Base-by-base conservation (phyloP, 2,797 vertebrate genomes). In the Antrozous pallidus region DNA sequence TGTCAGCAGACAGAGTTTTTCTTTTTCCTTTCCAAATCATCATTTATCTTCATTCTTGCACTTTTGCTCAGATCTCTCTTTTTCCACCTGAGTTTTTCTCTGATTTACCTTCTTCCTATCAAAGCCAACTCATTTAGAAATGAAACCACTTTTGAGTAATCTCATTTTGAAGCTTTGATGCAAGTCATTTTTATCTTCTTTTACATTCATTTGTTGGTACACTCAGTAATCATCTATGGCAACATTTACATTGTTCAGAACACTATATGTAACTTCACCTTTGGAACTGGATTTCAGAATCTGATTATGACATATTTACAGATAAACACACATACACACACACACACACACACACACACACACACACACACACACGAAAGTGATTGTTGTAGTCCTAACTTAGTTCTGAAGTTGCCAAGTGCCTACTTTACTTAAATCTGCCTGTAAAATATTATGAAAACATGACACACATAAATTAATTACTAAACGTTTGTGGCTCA, bases 241-340 rank as follows among this genome's bases (percentile, higher is more conserved):
- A 88, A 47, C 83, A 79, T 78, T 88, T 77, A 79, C n/a, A 17
- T 45, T 70, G 42, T 70, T 94, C 51, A 88, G 82, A 83, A 45
- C 42, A 78, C 42, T 71, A 24, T 63, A 51, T 54, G 12, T 67
- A 94, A 33, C 36, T 88, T 92, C 24, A 71, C 24, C 82, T 83
- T 88, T 54, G 16, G 61, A 75, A 87, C 0, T 69, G 42, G 63
- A 51, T 61, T 77, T 88, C 70, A 82, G 61, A 83, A 88, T 83
- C 84, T 88, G 70, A 51, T 91, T 70, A 83, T 83, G 78, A 70
- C 26, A 54, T 42, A 88, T 10, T 22, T 71, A 83, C 45, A 36
- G 18, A 67, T 74, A 65, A 40, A 49, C n/a, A 67, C 61, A 17
- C 61, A 61, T 7, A 73, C 7, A 22, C 16, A 58, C 9, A 74